phyloP scores from a whole-genome alignment of 2,888 invertebrate species.

The Napeogenes sylphis region DNA sequence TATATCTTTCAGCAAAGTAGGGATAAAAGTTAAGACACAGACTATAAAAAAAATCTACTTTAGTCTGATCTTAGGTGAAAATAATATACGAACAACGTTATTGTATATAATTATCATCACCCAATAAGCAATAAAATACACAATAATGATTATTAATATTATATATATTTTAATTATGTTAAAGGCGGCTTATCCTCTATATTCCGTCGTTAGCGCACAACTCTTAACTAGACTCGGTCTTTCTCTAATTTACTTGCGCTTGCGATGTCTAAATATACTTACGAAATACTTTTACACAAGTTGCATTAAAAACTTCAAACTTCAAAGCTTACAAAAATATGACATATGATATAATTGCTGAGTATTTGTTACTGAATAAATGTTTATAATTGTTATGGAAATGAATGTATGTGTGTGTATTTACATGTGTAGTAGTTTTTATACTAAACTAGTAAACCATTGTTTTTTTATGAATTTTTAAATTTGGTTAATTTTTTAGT shows the following conservation, averaged over 20 bases:
- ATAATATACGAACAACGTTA: not conserved
- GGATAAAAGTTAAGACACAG: too few species aligned
- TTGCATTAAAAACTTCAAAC: constrained; percentile 5
- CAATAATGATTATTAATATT: not conserved
- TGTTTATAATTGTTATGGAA: too few species aligned
- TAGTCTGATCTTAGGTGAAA: not conserved
- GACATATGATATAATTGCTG: not conserved
- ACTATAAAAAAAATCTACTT: too few species aligned
- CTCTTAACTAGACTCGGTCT: constrained; percentile 70
- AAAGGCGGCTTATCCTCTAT: constrained; percentile 31
- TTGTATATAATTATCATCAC: not conserved
- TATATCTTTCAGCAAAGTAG: too few species aligned
- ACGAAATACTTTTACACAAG: not conserved
- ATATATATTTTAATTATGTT: not conserved
- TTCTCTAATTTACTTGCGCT: constrained; percentile 66
- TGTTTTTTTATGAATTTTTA: too few species aligned
- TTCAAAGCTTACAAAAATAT: not conserved
- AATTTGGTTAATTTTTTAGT: too few species aligned
- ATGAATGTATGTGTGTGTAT: too few species aligned
- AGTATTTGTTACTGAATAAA: too few species aligned
- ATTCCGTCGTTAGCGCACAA: constrained; percentile 47
- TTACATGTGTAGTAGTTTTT: too few species aligned
- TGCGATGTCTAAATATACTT: not conserved
- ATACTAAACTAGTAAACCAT: too few species aligned
- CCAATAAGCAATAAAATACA: not conserved